These are phyloP conservation scores for Biston stratarius DNA, from an alignment of 2,888 invertebrate genomes.

Conservation along the genomic window DNA sequence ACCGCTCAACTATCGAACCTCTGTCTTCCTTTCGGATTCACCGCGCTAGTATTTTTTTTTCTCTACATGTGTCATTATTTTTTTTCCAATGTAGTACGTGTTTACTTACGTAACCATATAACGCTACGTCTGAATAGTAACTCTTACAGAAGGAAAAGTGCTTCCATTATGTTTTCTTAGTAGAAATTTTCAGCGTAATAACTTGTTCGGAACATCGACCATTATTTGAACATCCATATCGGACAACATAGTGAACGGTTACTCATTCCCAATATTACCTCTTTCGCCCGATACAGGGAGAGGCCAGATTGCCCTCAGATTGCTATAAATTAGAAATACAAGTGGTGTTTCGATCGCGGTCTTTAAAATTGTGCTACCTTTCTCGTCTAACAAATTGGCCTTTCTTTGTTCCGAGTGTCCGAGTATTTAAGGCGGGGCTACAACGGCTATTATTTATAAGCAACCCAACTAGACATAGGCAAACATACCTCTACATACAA, in stretches of 20 bases:
- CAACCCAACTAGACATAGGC: conserved; percentile 3
- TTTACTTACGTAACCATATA: conserved; percentile 41
- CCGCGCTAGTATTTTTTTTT: conserved; percentile 55
- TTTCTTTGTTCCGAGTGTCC: conserved; percentile 75
- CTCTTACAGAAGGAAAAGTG: conserved; percentile 49
- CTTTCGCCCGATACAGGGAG: conserved; percentile 75
- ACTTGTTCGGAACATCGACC: conserved; percentile 51
- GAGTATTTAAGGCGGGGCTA: conserved; percentile 61
- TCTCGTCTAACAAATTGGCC: conserved; percentile 81
- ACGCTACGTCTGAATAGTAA: conserved; percentile 24
- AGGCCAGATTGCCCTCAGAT: conserved; percentile 80
- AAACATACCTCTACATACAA: conserved; percentile 1
- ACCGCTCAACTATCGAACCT: conserved; percentile 78
- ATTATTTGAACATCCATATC: conserved; percentile 66
- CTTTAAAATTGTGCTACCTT: conserved; percentile 84
- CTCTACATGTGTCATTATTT: conserved; percentile 26
- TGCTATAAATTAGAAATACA: conserved; percentile 83
- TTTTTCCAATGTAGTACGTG: conserved; percentile 27
- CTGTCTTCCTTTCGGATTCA: conserved; percentile 57
- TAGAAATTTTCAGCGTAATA: conserved; percentile 56
- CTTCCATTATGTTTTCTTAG: conserved; percentile 54
- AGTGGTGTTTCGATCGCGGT: conserved; percentile 76
- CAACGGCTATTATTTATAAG: conserved; percentile 55
- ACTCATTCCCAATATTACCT: conserved; percentile 76
- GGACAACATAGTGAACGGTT: conserved; percentile 71